Evolutionary conservation across 23 tunicate genomes (phyloP).

Genomic region (Ascidia mentula): DNA sequence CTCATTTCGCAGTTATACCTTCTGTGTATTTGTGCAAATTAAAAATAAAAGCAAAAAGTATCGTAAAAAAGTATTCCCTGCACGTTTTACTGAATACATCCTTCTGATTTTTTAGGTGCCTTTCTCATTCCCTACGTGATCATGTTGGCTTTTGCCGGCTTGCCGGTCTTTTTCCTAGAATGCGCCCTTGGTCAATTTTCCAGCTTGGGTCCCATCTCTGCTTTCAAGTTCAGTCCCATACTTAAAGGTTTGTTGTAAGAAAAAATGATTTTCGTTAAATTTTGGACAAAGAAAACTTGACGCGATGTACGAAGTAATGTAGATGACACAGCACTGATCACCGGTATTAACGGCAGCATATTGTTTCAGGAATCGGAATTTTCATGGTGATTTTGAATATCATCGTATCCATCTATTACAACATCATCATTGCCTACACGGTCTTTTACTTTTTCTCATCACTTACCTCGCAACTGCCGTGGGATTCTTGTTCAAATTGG

Average conservation of each 20-base stretch:
- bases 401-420: slow-evolving; percentile 90
- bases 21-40: too few species aligned
- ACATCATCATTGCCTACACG: slow-evolving; percentile 92
- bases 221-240: slow-evolving; percentile 81
- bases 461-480: slow-evolving; percentile 61
- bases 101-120: too few species aligned
- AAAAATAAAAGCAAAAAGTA: too few species aligned
- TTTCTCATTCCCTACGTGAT: slow-evolving; percentile 78
- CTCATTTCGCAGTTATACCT: too few species aligned
- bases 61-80: too few species aligned
- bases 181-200: slow-evolving; percentile 82
- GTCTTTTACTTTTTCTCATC: slow-evolving; percentile 88
- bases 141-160: slow-evolving; percentile 70
- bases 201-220: slow-evolving; percentile 77
- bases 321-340: too few species aligned
- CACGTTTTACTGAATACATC: too few species aligned
- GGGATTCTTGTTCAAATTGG: slow-evolving; percentile 73
- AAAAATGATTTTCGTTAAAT: background rate
- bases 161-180: slow-evolving; percentile 80
- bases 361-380: slow-evolving; percentile 66
- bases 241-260: slow-evolving; percentile 33
- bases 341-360: too few species aligned
- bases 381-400: slow-evolving; percentile 90
- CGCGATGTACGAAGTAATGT: background rate
- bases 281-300: too few species aligned